Conservation (phyloP, 2,113 vertebrate species). For the Epinephelus lanceolatus region DNA sequence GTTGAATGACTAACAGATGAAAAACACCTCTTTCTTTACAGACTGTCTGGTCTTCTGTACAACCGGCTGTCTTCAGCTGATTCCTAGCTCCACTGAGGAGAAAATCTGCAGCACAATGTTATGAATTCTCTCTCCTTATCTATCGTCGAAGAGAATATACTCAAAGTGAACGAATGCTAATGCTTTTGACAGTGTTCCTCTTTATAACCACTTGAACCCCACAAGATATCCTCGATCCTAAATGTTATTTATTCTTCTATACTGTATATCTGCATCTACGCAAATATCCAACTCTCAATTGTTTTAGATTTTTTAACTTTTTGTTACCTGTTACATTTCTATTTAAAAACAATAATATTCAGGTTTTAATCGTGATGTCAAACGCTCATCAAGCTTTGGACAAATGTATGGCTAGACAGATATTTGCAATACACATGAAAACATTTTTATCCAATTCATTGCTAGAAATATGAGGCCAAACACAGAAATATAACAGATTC, state of each 20-base stretch:
- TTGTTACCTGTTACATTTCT: slow-evolving; percentile 72
- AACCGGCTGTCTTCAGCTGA: slow-evolving; percentile 20
- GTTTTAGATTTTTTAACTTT: slow-evolving; percentile 50
- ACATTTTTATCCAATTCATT: background rate
- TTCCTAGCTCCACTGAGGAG: slow-evolving; percentile 48
- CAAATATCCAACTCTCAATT: slow-evolving; percentile 58
- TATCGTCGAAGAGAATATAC: slow-evolving; percentile 55
- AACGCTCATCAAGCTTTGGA: slow-evolving; percentile 50
- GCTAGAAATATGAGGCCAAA: slow-evolving; percentile 64
- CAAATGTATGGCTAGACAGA: slow-evolving; percentile 1
- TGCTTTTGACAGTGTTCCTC: slow-evolving; percentile 64
- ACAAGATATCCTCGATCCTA: slow-evolving; percentile 51
- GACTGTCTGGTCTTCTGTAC: slow-evolving; percentile 26
- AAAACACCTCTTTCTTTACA: slow-evolving; percentile 65
- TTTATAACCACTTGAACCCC: slow-evolving; percentile 61
- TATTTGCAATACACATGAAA: slow-evolving; percentile 17
- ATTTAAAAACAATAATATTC: slow-evolving; percentile 59
- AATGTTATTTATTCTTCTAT: slow-evolving; percentile 73
- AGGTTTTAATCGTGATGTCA: slow-evolving; percentile 73
- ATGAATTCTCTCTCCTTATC: slow-evolving; percentile 45
- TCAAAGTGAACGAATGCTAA: slow-evolving; percentile 64
- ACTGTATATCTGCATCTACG: slow-evolving; percentile 62
- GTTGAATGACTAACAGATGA: slow-evolving; percentile 35
- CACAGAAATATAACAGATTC: slow-evolving; percentile 30
- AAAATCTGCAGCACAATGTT: slow-evolving; percentile 67